Base-by-base conservation (phyloP, 2,797 vertebrate species). In the Platalea minor region DNA sequence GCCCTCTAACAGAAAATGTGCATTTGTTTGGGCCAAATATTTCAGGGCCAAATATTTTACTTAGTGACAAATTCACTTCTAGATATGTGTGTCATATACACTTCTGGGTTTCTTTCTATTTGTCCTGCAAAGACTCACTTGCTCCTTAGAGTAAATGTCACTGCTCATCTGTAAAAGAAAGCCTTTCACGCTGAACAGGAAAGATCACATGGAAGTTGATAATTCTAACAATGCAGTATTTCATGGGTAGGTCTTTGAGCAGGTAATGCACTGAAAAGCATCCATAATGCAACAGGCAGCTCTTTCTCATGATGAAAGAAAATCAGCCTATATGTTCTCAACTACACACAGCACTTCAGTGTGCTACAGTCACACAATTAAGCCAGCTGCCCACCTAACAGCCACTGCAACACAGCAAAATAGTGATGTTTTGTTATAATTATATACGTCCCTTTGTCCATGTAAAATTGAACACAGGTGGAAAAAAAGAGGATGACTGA, bases 371-470 rank as follows among this genome's bases (percentile, higher is more conserved):
- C 18, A 88, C 29, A 68, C 59, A 69, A 73, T 33, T 61, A 46
- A 74, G 68, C 5, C 43, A 86, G 9, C 4, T 28, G 23, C 51
- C 46, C 33, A n/a, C 35, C 18, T 41, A 88, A 68, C 35, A 70
- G 18, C 10, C 14, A 35, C 9, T 41, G 41, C 24, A 80, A 69
- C 13, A 89, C 10, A 56, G 13, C 0, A 18, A 80, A 74, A 26
- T 31, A 65, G 7, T 41, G 50, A 61, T 23, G 9, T 46, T 23
- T 70, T 84, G 4, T 37, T 85, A 31, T 15, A 79, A 74, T 60
- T 76, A 46, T 15, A 85, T 24, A 56, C 0, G 1, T 26, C 17
- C 6, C 8, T 60, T 87, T 6, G 0, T 51, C 17, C 8, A 21
- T 46, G 16, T 64, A 72, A 70, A 78, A 12, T 10, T 68, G 50